Evolutionary conservation across 2,888 invertebrate genomes (phyloP).

Genomic region (Melanotus villosus): DNA sequence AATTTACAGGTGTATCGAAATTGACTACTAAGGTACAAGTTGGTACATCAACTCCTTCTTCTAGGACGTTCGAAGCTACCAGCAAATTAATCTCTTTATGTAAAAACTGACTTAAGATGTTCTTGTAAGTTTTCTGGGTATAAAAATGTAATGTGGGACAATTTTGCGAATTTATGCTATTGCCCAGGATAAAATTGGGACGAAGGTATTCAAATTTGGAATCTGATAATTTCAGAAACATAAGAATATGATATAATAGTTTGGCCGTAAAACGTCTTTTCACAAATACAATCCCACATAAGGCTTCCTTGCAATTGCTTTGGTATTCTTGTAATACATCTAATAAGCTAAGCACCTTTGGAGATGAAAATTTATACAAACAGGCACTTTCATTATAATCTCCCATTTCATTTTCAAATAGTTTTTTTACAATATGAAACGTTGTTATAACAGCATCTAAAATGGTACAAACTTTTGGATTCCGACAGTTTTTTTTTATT

Average conservation of each 20-base stretch:
- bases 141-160: slow-evolving; percentile 72
- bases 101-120: slow-evolving; percentile 72
- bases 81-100: slow-evolving; percentile 76
- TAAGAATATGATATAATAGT: slow-evolving; percentile 78
- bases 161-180: slow-evolving; percentile 72
- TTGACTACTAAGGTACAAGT: slow-evolving; percentile 85
- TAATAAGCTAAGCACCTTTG: slow-evolving; percentile 77
- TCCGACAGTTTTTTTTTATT: slow-evolving; percentile 71
- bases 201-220: slow-evolving; percentile 73
- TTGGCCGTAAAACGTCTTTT: slow-evolving; percentile 82
- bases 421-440: slow-evolving; percentile 68
- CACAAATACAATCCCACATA: slow-evolving; percentile 83
- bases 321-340: slow-evolving; percentile 74
- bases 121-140: slow-evolving; percentile 69
- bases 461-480: slow-evolving; percentile 57
- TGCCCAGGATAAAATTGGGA: slow-evolving; percentile 83
- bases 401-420: slow-evolving; percentile 71
- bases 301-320: slow-evolving; percentile 66
- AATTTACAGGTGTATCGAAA: slow-evolving; percentile 80
- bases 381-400: slow-evolving; percentile 65
- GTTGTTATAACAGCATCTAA: slow-evolving; percentile 66
- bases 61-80: slow-evolving; percentile 85
- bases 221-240: slow-evolving; percentile 68
- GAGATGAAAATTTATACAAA: slow-evolving; percentile 74
- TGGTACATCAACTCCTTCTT: slow-evolving; percentile 92